Percentiles rank a stretch among this genome's conserved stretches.
Conservation (phyloP, 2,888 invertebrate genomes). For the Micoletzkya japonica region DNA sequence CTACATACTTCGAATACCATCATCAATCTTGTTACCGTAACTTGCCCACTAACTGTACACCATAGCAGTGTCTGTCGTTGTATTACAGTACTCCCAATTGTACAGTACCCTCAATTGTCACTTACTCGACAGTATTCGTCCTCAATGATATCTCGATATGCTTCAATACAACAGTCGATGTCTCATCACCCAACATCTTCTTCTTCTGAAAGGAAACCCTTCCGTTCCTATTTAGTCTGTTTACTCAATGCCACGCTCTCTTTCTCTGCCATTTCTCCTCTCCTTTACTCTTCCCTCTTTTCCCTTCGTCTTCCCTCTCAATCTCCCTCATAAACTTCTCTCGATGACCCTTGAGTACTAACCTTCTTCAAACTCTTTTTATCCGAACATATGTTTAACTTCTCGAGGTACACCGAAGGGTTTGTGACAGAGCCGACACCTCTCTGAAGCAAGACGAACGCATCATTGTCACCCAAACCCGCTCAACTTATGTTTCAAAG, state of each 20-base stretch:
- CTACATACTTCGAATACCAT: background rate
- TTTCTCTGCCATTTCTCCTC: conserved; percentile 90
- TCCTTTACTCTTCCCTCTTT: conserved; percentile 63
- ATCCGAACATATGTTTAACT: conserved; percentile 84
- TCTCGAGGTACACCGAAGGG: conserved; percentile 92
- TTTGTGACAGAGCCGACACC: conserved; percentile 86
- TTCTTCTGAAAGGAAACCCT: conserved; percentile 64
- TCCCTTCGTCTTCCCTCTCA: background rate
- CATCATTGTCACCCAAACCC: background rate
- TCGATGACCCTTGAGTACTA: background rate
- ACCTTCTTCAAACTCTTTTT: conserved; percentile 73
- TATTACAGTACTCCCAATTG: background rate
- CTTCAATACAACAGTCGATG: conserved; percentile 94
- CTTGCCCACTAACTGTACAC: no score
- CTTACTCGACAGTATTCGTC: conserved; percentile 98
- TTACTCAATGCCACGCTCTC: no score
- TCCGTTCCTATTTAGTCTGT: background rate
- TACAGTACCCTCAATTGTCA: conserved; percentile 1
- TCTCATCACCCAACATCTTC: conserved; percentile 70
- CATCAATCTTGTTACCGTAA: background rate
- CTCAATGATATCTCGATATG: conserved; percentile 97
- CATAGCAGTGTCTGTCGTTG: no score
- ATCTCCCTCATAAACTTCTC: background rate
- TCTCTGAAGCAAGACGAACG: conserved; percentile 69
- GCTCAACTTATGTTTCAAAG: background rate